Conservation (phyloP, 1,140 invertebrate species). For the Sminthurinus signatus region DNA sequence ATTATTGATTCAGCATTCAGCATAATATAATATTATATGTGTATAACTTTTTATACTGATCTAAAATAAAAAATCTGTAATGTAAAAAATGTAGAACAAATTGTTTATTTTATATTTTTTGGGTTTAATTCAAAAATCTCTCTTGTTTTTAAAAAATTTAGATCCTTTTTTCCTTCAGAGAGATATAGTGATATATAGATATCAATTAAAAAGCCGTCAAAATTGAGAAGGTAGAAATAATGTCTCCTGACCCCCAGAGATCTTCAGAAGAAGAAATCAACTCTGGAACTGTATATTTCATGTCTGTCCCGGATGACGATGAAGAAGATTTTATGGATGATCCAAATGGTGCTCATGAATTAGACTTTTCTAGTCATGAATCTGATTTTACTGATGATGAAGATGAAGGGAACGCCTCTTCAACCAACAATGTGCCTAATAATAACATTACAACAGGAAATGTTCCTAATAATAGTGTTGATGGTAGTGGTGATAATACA, state of each 20-base stretch:
- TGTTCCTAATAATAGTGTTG: no score
- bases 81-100: not conserved
- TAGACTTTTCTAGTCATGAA: not conserved
- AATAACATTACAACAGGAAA: not conserved
- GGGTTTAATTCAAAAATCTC: not conserved
- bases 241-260: slow-evolving; percentile 25
- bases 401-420: not conserved
- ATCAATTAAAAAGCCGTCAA: not conserved
- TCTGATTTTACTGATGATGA: slow-evolving; percentile 11
- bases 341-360: not conserved
- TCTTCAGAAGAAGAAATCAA: not conserved
- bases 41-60: not conserved
- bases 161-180: not conserved
- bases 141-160: not conserved
- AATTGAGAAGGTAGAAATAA: not conserved
- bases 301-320: slow-evolving; percentile 2
- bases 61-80: not conserved
- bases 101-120: not conserved
- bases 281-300: not conserved
- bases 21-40: not conserved
- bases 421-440: not conserved
- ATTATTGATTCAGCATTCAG: not conserved
- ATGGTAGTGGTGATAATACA: not conserved
- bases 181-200: not conserved
- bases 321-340: slow-evolving; percentile 9